These are phyloP conservation scores for Nephila pilipes DNA, from an alignment of 1,140 invertebrate genomes.

Conservation along the genomic window DNA sequence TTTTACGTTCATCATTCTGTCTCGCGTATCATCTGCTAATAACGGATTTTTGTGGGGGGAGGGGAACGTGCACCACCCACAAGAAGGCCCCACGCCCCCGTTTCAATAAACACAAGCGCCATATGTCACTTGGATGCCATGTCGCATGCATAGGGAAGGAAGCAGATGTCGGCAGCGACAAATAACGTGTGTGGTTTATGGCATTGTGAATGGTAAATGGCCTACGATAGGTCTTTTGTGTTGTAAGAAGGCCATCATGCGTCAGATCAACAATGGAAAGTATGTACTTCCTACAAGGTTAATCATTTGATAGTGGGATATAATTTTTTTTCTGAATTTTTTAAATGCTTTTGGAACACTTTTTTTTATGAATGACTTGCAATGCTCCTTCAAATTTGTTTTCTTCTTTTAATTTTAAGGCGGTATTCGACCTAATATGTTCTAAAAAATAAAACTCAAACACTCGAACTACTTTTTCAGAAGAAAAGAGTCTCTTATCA, in stretches of 20 bases:
- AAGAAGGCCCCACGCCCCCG: conserved; percentile 53
- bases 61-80: neutral
- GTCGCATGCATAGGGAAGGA: neutral
- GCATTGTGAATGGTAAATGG: conserved; percentile 55
- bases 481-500: no score
- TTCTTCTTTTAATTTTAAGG: no score
- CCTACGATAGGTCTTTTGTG: conserved; percentile 2
- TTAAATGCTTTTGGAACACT: no score
- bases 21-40: conserved; percentile 71
- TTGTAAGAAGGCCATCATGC: neutral
- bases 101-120: conserved; percentile 66
- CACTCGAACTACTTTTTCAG: no score
- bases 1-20: conserved; percentile 36
- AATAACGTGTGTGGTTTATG: conserved; percentile 60
- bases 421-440: no score
- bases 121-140: conserved; percentile 58
- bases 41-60: conserved; percentile 61
- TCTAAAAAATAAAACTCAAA: no score
- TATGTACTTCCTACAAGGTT: neutral
- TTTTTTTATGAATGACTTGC: no score
- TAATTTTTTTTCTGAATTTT: neutral
- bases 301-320: neutral
- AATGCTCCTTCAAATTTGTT: no score
- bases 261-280: neutral
- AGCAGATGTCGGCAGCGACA: conserved; percentile 27